These are phyloP conservation scores for Variabilichromis moorii DNA, from an alignment of 2,113 vertebrate genomes.

Conservation along the genomic window DNA sequence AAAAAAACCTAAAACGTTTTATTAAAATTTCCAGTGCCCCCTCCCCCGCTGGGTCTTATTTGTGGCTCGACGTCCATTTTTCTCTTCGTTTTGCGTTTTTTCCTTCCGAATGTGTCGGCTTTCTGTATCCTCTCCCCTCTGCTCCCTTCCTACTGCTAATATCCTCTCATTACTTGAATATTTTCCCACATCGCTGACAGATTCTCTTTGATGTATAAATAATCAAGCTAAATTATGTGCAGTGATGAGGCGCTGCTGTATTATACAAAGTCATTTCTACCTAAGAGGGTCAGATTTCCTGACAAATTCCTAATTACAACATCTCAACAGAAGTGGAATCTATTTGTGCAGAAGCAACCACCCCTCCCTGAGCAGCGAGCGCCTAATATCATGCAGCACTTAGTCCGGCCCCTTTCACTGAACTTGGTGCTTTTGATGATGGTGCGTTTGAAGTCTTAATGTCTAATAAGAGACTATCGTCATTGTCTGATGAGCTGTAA, in stretches of 20 bases:
- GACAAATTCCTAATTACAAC: conserved; percentile 99
- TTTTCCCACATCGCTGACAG: conserved; percentile 83
- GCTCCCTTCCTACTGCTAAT: conserved; percentile 20
- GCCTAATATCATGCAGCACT: conserved; percentile 84
- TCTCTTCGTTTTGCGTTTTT: neutral
- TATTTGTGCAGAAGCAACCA: conserved; percentile 92
- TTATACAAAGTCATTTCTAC: conserved; percentile 99
- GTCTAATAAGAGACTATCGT: conserved; percentile 77
- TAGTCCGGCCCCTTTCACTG: conserved; percentile 80
- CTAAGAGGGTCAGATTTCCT: conserved; percentile 98
- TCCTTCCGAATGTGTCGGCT: neutral
- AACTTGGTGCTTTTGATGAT: conserved; percentile 95
- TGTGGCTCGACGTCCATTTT: neutral
- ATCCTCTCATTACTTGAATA: conserved; percentile 81
- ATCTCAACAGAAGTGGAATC: conserved; percentile 88
- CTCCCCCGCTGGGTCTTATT: conserved; percentile 24
- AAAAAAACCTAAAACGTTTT: neutral
- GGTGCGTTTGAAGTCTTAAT: conserved; percentile 94
- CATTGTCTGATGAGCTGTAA: conserved; percentile 65
- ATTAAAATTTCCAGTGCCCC: conserved; percentile 32
- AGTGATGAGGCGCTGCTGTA: conserved; percentile 81
- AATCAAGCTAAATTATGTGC: conserved; percentile 97
- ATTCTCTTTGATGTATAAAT: conserved; percentile 99
- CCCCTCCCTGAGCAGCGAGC: conserved; percentile 79
- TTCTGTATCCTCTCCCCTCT: neutral